Base-by-base conservation (phyloP, 2,797 vertebrate genomes). In the Artibeus jamaicensis region DNA sequence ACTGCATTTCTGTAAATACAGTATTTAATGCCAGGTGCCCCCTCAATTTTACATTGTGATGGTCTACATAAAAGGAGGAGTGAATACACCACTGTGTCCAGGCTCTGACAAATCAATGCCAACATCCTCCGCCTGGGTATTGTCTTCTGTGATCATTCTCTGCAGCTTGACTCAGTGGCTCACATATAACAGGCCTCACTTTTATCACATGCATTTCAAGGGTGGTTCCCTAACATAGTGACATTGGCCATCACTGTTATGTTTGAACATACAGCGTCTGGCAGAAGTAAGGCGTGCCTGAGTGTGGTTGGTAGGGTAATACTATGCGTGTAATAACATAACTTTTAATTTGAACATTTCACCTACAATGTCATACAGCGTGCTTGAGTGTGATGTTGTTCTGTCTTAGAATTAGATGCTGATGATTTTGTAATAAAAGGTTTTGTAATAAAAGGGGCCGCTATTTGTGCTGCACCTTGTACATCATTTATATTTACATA, bases 1-100 rank as follows among this genome's bases (percentile, higher is more conserved):
- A 93, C 97, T 96, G 73, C 97, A 92, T 97, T 97, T 95, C 96
- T 93, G 89, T 96, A 98, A 98, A 97, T 93, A 97, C 96, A 97
- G 95, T 92, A 87, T 88, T 81, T 74, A 96, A 93, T 96, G 91
- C 93, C 94, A 95, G 81, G 94, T 96, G 93, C 97, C 96, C 93
- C 95, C 91, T 89, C 94, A 83, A 94, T 97, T 97, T 96, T 91
- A 90, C 87, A 97, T 95, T 29, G 95, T 97, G 96, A 97, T 96
- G 70, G 97, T 85, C 94, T 86, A 91, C 59, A 95, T 70, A 95
- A 97, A 96, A 98, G 90, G 96, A 95, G 79, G 97, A 96, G 85
- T 73, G 85, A 89, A 96, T 87, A 74, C 39, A 89, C 96, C 95
- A 87, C 95, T 95, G 91, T 1, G 89, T 74, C 91, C 29, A 18